phyloP scores from a whole-genome alignment of 2,888 invertebrate genomes.

The Stegana nigrithorax region DNA sequence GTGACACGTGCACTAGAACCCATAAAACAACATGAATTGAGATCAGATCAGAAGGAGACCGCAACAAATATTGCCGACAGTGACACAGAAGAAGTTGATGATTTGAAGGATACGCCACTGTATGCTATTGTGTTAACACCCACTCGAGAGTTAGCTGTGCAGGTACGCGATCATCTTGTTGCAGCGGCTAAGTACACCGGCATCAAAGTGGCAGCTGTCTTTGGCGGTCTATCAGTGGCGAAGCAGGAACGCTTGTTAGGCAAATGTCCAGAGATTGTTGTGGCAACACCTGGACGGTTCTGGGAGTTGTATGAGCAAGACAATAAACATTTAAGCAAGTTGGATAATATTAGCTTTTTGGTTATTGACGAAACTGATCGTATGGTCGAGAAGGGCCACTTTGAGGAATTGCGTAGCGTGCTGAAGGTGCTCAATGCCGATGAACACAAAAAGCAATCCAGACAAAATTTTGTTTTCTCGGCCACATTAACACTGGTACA shows the following conservation, averaged over 20 bases:
- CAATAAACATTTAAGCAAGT: constrained; percentile 79
- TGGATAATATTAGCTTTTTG: constrained; percentile 83
- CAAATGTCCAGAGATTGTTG: constrained; percentile 90
- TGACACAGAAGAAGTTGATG: constrained; percentile 42
- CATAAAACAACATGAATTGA: constrained; percentile 63
- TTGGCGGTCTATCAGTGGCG: constrained; percentile 94
- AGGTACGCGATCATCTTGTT: constrained; percentile 87
- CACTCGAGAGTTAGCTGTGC: constrained; percentile 95
- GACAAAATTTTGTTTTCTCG: constrained; percentile 97
- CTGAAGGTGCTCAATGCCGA: constrained; percentile 83
- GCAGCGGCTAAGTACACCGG: constrained; percentile 83
- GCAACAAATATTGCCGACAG: constrained; percentile 52
- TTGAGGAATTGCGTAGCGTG: constrained; percentile 87
- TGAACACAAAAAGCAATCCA: constrained; percentile 71
- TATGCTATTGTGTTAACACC: constrained; percentile 93
- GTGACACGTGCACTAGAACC: constrained; percentile 44
- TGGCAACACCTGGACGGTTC: constrained; percentile 96
- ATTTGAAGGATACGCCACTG: constrained; percentile 64
- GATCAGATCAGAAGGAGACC: constrained; percentile 65
- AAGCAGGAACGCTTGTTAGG: constrained; percentile 91
- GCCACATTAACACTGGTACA: constrained; percentile 95
- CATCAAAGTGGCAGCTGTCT: constrained; percentile 82
- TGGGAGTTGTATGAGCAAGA: constrained; percentile 93
- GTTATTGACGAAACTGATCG: constrained; percentile 99
- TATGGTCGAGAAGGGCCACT: constrained; percentile 97